Conservation (phyloP, 2,113 vertebrate species). For the Nothocercus nigrocapillus region DNA sequence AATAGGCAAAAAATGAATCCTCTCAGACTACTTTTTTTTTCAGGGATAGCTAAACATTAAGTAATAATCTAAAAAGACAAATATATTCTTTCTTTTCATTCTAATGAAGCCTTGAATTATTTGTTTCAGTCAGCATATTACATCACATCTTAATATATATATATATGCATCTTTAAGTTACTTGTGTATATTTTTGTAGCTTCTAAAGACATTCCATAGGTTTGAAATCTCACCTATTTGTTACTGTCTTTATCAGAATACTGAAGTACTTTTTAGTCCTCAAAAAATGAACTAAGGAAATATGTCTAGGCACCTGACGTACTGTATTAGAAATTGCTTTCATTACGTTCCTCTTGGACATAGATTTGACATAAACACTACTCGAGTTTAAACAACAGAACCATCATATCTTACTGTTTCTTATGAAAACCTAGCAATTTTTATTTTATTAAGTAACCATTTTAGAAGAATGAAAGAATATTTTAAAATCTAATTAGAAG, state of each 20-base stretch:
- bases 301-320: background rate
- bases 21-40: background rate
- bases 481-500: background rate
- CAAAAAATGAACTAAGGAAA: background rate
- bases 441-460: background rate
- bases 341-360: background rate
- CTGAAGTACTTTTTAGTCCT: background rate
- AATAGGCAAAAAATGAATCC: background rate
- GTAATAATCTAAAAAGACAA: background rate
- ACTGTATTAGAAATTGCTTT: background rate
- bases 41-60: background rate
- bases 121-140: background rate
- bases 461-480: background rate
- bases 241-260: background rate
- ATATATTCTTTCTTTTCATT: background rate
- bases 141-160: background rate
- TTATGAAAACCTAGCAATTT: background rate
- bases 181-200: background rate
- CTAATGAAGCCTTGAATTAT: background rate
- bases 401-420: background rate
- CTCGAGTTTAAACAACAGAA: background rate
- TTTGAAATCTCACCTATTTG: background rate
- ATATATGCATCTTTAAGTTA: background rate
- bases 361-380: background rate
- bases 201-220: background rate